Base-by-base conservation (phyloP, 1,140 invertebrate genomes). In the Orius insidiosus region DNA sequence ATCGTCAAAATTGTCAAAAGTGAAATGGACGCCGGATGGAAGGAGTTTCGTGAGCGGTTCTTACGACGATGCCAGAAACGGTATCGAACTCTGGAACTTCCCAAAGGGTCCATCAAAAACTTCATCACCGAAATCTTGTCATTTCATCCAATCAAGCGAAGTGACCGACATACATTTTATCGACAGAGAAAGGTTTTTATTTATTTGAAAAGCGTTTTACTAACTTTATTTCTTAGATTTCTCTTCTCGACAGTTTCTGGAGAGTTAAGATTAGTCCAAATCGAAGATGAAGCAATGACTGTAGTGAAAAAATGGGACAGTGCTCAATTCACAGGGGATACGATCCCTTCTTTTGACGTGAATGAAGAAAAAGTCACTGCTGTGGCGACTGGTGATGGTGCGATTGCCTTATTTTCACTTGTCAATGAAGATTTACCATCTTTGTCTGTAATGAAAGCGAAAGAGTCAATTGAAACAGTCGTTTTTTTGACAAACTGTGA, bases 401-500 rank as follows among this genome's bases (percentile, higher is more conserved):
- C 19, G 24, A 31, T 43, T 4, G 2, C 31, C 5, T 43, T 9
- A 6, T 43, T 43, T 11, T 30, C 41, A 7, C 11, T 10, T 7
- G 24, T 18, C 7, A 30, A 43, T n/a, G 3, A 15, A 2, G 24
- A 18, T 3, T 24, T 30, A 5, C 18, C 41, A n/a, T 3, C 41
- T 43, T 24, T 30, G 6, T 24, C 10, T n/a, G 11, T 43, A 30
- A 43, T 43, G 9, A 18, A 18, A 30, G 37, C 19, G n/a, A 41
- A 41, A 31, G 35, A 32, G 15, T 36, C 15, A n/a, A 24, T 32
- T 5, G 13, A 5, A 38, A 31, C 7, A 14, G 41, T 43, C 30
- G 19, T 18, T 43, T 43, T 47, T 16, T 7, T 47, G 9, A 47
- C 36, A n/a, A 11, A 37, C 9, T 39, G 39, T 10, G 46, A 47